Conservation (phyloP, 2,888 invertebrate species). For the Aphrophora alni region DNA sequence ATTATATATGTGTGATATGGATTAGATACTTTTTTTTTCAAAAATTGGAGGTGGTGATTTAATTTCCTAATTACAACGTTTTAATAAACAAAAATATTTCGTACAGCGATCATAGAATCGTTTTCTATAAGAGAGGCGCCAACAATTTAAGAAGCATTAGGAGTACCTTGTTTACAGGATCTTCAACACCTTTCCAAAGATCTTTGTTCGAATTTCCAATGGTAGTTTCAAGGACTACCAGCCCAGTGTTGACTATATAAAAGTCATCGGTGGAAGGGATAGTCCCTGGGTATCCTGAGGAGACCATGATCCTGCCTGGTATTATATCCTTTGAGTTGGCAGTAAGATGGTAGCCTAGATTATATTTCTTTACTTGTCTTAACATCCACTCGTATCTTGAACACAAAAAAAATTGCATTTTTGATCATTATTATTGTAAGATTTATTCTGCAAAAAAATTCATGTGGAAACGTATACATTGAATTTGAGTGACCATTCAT, state of each 20-base stretch:
- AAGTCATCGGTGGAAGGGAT: conserved; percentile 82
- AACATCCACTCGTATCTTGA: conserved; percentile 78
- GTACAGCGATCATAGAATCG: too few relatives aligned
- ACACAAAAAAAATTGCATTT: neutral
- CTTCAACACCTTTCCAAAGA: conserved; percentile 67
- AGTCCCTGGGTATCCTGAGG: conserved; percentile 84
- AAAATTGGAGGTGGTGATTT: too few relatives aligned
- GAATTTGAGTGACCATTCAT: too few relatives aligned
- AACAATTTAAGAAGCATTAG: too few relatives aligned
- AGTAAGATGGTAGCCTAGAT: conserved; percentile 72
- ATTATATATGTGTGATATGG: too few relatives aligned
- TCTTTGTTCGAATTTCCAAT: conserved; percentile 76
- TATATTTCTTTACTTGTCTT: conserved; percentile 81
- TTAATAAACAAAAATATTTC: too few relatives aligned
- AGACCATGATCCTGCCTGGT: conserved; percentile 72
- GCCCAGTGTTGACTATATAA: conserved; percentile 65
- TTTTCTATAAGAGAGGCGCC: too few relatives aligned
- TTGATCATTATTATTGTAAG: too few relatives aligned
- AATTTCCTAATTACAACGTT: too few relatives aligned
- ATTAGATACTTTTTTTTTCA: too few relatives aligned
- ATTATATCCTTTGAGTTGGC: conserved; percentile 59
- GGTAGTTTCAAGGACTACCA: conserved; percentile 78
- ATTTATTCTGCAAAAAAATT: too few relatives aligned
- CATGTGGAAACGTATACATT: too few relatives aligned
- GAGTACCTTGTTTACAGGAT: neutral